A percentile compares a stretch with the other conserved stretches of the same genome.
Evolutionary conservation across 2,113 vertebrate species (phyloP).

Genomic region (Zosterops borbonicus): DNA sequence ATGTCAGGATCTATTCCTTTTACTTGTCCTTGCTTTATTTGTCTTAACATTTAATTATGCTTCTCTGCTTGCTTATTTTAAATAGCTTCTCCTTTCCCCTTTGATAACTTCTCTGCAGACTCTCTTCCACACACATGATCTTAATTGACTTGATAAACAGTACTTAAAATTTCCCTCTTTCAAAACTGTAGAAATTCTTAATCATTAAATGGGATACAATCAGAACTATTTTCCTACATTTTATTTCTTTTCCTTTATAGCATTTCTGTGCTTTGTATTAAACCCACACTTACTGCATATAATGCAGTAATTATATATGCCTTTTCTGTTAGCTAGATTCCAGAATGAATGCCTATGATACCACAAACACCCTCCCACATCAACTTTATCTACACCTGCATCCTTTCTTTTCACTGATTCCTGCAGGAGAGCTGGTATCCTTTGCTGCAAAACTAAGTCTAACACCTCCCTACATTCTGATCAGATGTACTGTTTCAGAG

Average conservation of each 20-base stretch:
- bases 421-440: not conserved
- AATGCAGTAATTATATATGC: not conserved
- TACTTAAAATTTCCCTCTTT: not conserved
- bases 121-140: not conserved
- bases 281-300: not conserved
- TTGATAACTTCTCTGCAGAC: not conserved
- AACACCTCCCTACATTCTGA: not conserved
- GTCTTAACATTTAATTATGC: not conserved
- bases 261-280: not conserved
- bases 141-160: not conserved
- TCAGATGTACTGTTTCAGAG: not conserved
- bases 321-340: slow-evolving; percentile 23
- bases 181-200: not conserved
- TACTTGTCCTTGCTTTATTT: not conserved
- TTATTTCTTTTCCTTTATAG: not conserved
- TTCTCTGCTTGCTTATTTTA: slow-evolving; percentile 34
- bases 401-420: not conserved
- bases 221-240: not conserved
- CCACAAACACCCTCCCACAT: slow-evolving; percentile 21
- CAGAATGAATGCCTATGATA: not conserved
- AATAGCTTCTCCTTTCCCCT: slow-evolving; percentile 9
- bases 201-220: not conserved
- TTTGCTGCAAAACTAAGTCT: not conserved
- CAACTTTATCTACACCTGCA: not conserved
- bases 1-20: not conserved